These are phyloP conservation scores for Galemys pyrenaicus DNA, from an alignment of 2,113 vertebrate genomes.

Conservation along the genomic window DNA sequence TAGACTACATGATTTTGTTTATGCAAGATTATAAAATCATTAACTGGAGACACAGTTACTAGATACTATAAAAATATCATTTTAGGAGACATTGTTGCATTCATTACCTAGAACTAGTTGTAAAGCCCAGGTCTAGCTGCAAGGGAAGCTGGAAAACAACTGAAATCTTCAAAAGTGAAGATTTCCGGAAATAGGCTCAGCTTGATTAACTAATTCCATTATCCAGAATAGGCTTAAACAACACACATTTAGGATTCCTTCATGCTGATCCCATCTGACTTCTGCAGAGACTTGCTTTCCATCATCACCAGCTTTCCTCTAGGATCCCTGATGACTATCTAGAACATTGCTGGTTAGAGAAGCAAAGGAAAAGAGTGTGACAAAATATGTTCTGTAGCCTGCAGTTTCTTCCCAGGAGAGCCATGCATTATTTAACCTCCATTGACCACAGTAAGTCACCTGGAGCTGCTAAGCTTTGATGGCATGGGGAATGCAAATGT, in stretches of 20 bases:
- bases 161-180: not conserved
- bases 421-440: not conserved
- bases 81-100: too few species aligned
- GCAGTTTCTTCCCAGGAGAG: not conserved
- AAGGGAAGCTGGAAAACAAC: not conserved
- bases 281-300: not conserved
- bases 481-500: not conserved
- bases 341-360: not conserved
- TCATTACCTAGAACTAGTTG: too few species aligned
- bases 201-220: fast-evolving
- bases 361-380: not conserved
- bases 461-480: not conserved
- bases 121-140: fast-evolving
- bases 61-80: not conserved
- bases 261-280: not conserved
- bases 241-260: not conserved
- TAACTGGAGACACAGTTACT: not conserved
- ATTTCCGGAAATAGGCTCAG: fast-evolving
- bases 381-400: not conserved
- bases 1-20: not conserved
- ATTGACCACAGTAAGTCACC: not conserved
- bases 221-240: not conserved
- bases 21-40: not conserved
- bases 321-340: not conserved
- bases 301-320: not conserved